Evolutionary conservation across 2,888 invertebrate species (phyloP).

Genomic region (Xylota segnis): DNA sequence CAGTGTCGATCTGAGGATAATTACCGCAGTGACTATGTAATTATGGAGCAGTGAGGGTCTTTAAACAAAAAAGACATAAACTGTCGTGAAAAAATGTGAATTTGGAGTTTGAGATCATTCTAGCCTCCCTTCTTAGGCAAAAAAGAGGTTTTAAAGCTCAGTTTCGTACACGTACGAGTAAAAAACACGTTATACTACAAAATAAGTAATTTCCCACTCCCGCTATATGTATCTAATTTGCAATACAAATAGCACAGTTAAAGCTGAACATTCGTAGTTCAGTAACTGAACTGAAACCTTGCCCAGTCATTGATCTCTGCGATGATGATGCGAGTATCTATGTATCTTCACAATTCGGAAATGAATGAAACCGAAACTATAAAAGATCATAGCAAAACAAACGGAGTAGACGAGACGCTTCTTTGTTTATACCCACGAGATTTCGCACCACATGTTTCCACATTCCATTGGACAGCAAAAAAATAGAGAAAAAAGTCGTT

Average conservation of each 20-base stretch:
- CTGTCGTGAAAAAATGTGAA: background rate
- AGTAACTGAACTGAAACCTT: conserved; percentile 32
- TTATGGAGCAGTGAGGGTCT: background rate
- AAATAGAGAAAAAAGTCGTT: conserved; percentile 9
- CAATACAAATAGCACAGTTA: conserved; percentile 45
- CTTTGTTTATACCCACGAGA: conserved; percentile 32
- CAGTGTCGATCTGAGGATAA: background rate
- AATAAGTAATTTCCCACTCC: background rate
- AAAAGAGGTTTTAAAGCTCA: background rate
- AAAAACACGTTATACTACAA: conserved; percentile 7
- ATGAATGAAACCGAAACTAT: conserved; percentile 34
- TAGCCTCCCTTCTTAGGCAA: background rate
- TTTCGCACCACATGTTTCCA: conserved; percentile 36
- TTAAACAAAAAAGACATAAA: background rate
- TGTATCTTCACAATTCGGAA: conserved; percentile 33
- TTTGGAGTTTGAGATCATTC: background rate
- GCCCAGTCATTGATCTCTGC: conserved; percentile 53
- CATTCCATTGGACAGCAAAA: conserved; percentile 18
- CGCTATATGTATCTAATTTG: conserved; percentile 39
- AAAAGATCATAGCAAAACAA: conserved; percentile 37
- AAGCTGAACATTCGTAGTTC: conserved; percentile 16
- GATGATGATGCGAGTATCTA: background rate
- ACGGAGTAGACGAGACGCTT: conserved; percentile 19
- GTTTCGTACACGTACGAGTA: conserved; percentile 4
- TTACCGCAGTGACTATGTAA: background rate